Base-by-base conservation (phyloP, 2,888 invertebrate genomes). In the Drosophila quinaria region DNA sequence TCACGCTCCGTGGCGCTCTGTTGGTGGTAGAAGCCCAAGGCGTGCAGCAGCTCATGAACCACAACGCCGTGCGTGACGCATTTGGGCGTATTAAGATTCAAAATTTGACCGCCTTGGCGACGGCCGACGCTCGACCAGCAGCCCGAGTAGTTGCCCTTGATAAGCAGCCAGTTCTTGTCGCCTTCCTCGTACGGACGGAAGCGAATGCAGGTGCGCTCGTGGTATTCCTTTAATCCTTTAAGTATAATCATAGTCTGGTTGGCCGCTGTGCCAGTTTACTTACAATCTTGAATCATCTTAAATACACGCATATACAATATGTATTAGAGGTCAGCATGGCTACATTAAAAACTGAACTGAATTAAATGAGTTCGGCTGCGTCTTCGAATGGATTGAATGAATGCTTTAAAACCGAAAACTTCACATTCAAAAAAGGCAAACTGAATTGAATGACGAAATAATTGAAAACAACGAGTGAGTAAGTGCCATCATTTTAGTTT, bases 11-110 rank as follows among this genome's bases (percentile, higher is more conserved):
- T 94, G 22, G 96, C 94, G 87, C 96, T 96, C 90, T 97, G 97
- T 93, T 97, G 97, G 89, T 97, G 97, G 91, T 96, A 96, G 91
- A 97, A 97, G 0, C 97, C 97, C 1, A 96, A 91, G 0, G 96
- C 95, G 87, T 97, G 97, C 83, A 97, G 93, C 90, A 97, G 93
- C 91, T 97, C 97, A 89, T 97, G 96, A 8, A 96, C 94, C 4
- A 96, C 94, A 10, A 95, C 95, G 15, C 96, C 95, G 66, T 94
- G 94, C 29, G 91, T 93, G 63, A 95, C 94, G 87, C 95, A 95
- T 33, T 94, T 93, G 19, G 93, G 93, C 0, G 94, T 93, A 70
- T 91, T 94, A 1, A 95, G 87, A 80, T 95, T 94, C 19, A 95
- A 86, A 0, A 94, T 93, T 91, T 96, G 96, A 6, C 94, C 94